Evolutionary conservation across 2,113 vertebrate genomes (phyloP), one percentile per base, ranked within the genome.

Genomic region (Silurus glanis): DNA sequence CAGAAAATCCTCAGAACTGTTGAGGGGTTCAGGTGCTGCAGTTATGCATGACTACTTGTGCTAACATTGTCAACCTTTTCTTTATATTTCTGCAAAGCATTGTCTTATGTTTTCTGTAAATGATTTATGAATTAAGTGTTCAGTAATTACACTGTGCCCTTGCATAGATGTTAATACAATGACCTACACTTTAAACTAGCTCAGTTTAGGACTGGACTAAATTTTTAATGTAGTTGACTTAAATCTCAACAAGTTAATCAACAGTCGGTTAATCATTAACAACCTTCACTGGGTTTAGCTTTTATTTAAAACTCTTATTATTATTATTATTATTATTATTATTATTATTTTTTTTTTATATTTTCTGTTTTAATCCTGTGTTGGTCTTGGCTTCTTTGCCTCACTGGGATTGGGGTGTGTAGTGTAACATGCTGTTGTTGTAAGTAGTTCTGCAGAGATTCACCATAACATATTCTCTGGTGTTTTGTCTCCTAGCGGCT

Each of bases 401-500:
- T 58, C 28, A 1, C 71, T 83, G 58, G 80, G 55, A 53, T 64
- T 75, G 19, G 6, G 49, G 58, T 53, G 59, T 66, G 47, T 25
- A 56, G 45, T 49, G 4, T 87, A 71, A 67, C 51, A 23, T 76
- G 9, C 58, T 79, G 49, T 66, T 87, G 86, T 83, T 81, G 28
- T 87, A 71, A 28, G 19, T 13, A 12, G 16, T 37, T 45, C 81
- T 56, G 19, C 80, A 74, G 81, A 83, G 19, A 82, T 49, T n/a
- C 55, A 49, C 51, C 8, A 9, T 55, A 80, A 67, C 58, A 25
- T 61, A 53, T 55, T 87, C 80, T 78, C 86, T 67, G 4, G 66
- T 81, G 86, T 75, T 19, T 28, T 78, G 80, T 87, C 23, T 83
- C 86, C 72, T 75, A 83, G 81, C 17, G 13, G 71, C 72, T 47